Base-by-base conservation (phyloP, 2,888 invertebrate genomes). In the Escarpia spicata region DNA sequence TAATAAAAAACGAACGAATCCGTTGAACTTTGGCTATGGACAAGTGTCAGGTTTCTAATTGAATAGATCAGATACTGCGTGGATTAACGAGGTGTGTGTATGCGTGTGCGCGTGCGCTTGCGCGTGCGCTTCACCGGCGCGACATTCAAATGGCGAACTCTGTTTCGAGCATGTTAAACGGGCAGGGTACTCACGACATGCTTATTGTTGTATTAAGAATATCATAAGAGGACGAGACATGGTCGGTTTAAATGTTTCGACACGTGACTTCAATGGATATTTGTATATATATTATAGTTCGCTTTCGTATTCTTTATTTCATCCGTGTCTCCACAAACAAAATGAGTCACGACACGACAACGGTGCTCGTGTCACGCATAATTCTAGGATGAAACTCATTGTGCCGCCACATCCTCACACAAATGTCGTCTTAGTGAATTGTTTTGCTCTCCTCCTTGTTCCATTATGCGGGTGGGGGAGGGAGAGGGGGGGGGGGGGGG, bases 81-180 rank as follows among this genome's bases (percentile, higher is more conserved):
- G 96, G 90, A 95, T 97, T 97, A 95, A 97, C 97, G 96, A 26
- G 19, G 2, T 75, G 75, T 26, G 75, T 37, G 37, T 37, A 1
- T 37, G 37, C 37, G 37, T 37, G 37, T 37, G 37, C 37, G 37
- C 1, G 1, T 37, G 37, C 37, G 37, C 1, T 0, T 37, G 37
- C 52, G 52, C 52, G 15, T 52, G 15, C 9, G 52, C 15, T 52
- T 52, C 52, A 9, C 52, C 12, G 52, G 52, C 52, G 52, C 45
- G 10, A 9, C 6, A 45, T 45, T 45, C 45, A 45, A 45, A 45
- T 10, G 45, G 45, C 15, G 37, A 37, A 37, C 37, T 37, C 37
- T 52, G 52, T 8, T 8, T 12, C 2, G 52, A 6, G 52, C 9
- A 52, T 52, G 52, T 52, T 52, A 52, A 52, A 52, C 15, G 52